These are phyloP conservation scores for Hydrocynus forskahlii DNA, from an alignment of 2,797 vertebrate genomes.

Conservation along the genomic window DNA sequence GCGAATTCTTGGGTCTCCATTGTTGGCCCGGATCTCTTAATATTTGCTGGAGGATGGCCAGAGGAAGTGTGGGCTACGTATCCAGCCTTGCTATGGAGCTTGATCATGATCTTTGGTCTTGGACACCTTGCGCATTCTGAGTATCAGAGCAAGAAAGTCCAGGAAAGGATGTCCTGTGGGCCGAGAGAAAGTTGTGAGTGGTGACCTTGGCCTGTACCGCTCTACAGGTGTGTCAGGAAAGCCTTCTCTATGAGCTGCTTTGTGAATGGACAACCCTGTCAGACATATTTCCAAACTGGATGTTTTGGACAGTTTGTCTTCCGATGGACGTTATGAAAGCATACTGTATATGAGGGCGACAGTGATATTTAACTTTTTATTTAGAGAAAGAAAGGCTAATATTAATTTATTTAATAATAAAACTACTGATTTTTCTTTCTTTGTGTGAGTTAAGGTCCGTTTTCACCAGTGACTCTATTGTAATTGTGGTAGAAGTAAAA, in stretches of 20 bases:
- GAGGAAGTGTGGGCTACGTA: constrained; percentile 24
- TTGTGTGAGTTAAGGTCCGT: constrained; percentile 75
- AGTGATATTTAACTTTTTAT: constrained; percentile 88
- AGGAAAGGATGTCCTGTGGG: constrained; percentile 45
- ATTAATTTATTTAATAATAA: constrained; percentile 97
- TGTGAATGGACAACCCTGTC: neutral
- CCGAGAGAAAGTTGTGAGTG: constrained; percentile 53
- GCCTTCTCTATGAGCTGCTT: constrained; percentile 35
- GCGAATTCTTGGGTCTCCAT: constrained; percentile 23
- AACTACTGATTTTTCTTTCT: constrained; percentile 80
- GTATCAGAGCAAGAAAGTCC: constrained; percentile 45
- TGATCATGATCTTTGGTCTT: constrained; percentile 45
- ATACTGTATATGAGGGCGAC: constrained; percentile 61
- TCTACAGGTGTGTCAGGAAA: constrained; percentile 53
- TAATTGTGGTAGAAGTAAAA: constrained; percentile 44
- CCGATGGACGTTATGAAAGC: constrained; percentile 71
- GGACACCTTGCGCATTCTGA: constrained; percentile 64
- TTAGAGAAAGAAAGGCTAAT: constrained; percentile 84
- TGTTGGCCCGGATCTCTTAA: constrained; percentile 25
- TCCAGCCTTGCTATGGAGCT: constrained; percentile 38
- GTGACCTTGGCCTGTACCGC: constrained; percentile 59
- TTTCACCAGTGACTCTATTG: constrained; percentile 51
- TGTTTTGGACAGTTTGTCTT: constrained; percentile 23
- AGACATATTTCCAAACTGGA: constrained; percentile 27
- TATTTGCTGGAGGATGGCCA: constrained; percentile 37